A percentile compares a stretch with the other conserved stretches of the same genome.
Evolutionary conservation across 1,140 invertebrate species (phyloP).

Genomic region (Bombus polaris): DNA sequence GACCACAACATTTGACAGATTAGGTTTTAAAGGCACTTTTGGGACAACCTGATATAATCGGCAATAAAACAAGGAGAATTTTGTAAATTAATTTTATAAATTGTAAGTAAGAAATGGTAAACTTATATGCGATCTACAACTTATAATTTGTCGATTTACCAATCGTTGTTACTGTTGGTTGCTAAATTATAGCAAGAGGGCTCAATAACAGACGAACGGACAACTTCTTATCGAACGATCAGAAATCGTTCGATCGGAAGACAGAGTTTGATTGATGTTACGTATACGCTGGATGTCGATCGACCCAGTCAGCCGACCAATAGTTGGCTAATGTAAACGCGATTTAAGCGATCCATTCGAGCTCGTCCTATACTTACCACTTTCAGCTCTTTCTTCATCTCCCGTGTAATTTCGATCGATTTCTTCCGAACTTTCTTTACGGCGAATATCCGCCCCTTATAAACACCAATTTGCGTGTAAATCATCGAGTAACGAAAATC

Average conservation of each 20-base stretch:
- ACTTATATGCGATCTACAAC: no score
- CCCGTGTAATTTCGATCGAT: slow-evolving; percentile 93
- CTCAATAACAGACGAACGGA: neutral
- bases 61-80: no score
- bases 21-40: no score
- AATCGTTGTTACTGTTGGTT: neutral
- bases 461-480: slow-evolving; percentile 94
- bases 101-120: no score
- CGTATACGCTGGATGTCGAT: neutral
- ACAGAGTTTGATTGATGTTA: neutral
- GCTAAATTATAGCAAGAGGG: neutral
- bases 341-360: neutral
- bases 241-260: neutral
- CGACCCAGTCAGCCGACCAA: neutral
- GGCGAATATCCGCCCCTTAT: slow-evolving; percentile 93
- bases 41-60: no score
- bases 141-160: no score
- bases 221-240: neutral
- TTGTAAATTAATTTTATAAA: no score
- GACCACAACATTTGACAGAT: no score
- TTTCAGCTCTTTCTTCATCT: slow-evolving; percentile 98
- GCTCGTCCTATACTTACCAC: slow-evolving; percentile 83
- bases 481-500: slow-evolving; percentile 93
- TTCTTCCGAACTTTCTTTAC: slow-evolving; percentile 93
- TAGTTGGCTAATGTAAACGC: neutral